Percentiles rank a stretch among this genome's conserved stretches.
These are phyloP conservation scores for Anthopleura xanthogrammica DNA, from an alignment of 92 coral and sea anemone genomes.

Conservation along the genomic window DNA sequence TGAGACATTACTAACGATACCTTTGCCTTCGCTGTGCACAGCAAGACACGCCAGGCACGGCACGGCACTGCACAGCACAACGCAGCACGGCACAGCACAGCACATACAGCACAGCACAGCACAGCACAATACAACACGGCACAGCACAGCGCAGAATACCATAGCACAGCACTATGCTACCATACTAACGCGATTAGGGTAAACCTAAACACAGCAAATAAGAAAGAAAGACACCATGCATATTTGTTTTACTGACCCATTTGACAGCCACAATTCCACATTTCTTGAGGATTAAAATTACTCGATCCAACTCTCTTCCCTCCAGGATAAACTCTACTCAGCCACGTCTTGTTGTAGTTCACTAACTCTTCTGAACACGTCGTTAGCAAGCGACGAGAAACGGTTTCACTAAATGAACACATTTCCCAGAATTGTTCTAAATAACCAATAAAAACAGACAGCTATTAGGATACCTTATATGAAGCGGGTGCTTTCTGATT, in stretches of 20 bases:
- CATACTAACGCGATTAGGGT: neutral
- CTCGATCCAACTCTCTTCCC: conserved; percentile 94
- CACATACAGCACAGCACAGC: too few species aligned
- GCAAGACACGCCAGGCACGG: too few species aligned
- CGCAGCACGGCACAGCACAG: too few species aligned
- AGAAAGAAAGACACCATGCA: neutral
- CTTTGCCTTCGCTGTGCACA: too few species aligned
- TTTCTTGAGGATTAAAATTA: conserved; percentile 90
- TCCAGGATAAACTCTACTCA: conserved; percentile 90
- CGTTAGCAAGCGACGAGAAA: conserved; percentile 71
- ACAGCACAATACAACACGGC: too few species aligned
- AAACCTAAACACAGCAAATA: neutral
- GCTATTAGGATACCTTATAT: neutral
- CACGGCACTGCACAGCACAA: too few species aligned
- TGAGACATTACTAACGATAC: neutral
- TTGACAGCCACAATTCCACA: conserved; percentile 99
- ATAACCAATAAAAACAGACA: neutral
- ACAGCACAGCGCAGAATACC: too few species aligned
- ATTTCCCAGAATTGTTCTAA: conserved; percentile 95
- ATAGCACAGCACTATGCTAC: neutral
- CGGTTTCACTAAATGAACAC: conserved; percentile 90
- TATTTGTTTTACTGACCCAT: conserved; percentile 61
- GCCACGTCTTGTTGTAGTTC: conserved; percentile 82
- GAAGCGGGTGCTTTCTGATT: neutral
- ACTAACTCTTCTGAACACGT: conserved; percentile 91